Evolutionary conservation across 2,888 invertebrate species (phyloP), one percentile per base, ranked within the genome.

Genomic region (Mamestra brassicae): DNA sequence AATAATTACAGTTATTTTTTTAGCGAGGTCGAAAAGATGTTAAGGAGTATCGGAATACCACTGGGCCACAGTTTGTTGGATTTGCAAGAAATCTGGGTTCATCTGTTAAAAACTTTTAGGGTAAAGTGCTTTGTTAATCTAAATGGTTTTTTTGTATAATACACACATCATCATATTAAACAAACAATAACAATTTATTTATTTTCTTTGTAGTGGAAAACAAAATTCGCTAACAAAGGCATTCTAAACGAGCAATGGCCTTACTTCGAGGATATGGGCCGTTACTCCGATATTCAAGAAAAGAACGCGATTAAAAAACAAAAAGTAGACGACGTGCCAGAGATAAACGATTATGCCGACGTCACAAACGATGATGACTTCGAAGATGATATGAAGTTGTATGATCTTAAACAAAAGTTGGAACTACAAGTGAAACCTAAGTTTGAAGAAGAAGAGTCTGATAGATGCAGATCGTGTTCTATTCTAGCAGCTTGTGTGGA

Each of bases 171-270:
- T 63, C 13, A 55, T 50, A 38, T 34, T 42, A 38, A 15, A 36
- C 2, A 36, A 34, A 47, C 26, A 47, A 34, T 71, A 50, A 52
- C 13, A 7, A 34, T 26, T 62, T 47, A 11, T 26, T 34, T 0
- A 34, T 66, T 55, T 64, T 38, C 34, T 58, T 94, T 92, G 17
- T 88, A 96, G 96, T 96, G 96, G 96, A 96, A 96, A 90, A 90
- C 89, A 50, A 96, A 96, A 89, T 96, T 96, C 81, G 94, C 95
- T 3, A 91, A 88, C 76, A 95, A 95, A 87, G 96, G 96, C 6
- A 92, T 95, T 68, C 86, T 96, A 13, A 94, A 91, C 77, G 96
- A 95, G 78, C 93, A 94, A 47, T 96, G 96, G 96, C 95, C 95
- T 13, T 96, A 93, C 80, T 96, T 90, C 80, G 95, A 95, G 11